phyloP scores from a whole-genome alignment of 2,797 vertebrate species.

The Silurus aristotelis region DNA sequence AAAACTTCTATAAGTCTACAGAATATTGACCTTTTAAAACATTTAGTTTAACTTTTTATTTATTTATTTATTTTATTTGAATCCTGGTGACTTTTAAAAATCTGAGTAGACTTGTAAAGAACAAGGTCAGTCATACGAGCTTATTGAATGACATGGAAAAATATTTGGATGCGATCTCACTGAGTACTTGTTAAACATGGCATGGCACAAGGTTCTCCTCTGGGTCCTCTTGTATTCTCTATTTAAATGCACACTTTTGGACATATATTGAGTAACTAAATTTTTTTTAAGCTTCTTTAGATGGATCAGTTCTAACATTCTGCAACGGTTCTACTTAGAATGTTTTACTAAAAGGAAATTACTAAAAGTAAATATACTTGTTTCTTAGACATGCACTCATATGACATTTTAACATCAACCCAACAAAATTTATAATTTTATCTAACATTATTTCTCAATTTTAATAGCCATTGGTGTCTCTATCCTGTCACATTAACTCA shows the following conservation, averaged over 20 bases:
- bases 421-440: neutral
- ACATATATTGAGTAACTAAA: neutral
- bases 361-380: neutral
- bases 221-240: neutral
- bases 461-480: neutral
- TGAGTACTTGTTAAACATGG: neutral
- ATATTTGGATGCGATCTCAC: neutral
- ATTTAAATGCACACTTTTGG: neutral
- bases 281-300: neutral
- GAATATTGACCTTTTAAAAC: neutral
- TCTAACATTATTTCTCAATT: conserved; percentile 19
- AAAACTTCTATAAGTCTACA: neutral
- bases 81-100: neutral
- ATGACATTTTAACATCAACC: neutral
- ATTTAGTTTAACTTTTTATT: neutral
- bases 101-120: neutral
- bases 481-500: neutral
- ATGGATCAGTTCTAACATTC: neutral
- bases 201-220: neutral
- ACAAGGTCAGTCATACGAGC: neutral
- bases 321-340: neutral
- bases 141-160: conserved; percentile 1
- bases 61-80: neutral
- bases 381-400: neutral
- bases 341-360: neutral